These are phyloP conservation scores for Stenichneumon culpator DNA, from an alignment of 2,888 invertebrate genomes.

Conservation along the genomic window DNA sequence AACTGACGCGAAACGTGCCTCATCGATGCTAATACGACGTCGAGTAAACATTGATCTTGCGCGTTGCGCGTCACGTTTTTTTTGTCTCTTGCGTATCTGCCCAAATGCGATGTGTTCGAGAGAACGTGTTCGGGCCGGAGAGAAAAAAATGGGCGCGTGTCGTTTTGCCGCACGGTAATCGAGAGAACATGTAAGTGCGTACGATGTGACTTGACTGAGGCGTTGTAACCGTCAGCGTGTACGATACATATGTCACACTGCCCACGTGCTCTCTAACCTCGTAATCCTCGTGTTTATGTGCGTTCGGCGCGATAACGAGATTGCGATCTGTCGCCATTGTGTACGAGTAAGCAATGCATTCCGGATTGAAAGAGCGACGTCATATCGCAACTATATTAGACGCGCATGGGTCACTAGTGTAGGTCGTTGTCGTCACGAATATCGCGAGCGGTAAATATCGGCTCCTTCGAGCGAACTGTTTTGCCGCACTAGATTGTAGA, in stretches of 20 bases:
- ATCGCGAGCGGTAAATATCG: neutral
- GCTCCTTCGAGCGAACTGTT: neutral
- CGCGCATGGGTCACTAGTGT: neutral
- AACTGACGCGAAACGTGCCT: neutral
- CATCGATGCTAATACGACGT: neutral
- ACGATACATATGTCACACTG: neutral
- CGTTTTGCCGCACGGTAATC: neutral
- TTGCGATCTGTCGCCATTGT: neutral
- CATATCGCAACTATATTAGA: neutral
- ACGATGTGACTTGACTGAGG: neutral
- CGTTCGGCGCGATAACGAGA: neutral
- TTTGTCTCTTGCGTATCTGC: neutral
- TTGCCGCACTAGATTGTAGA: neutral
- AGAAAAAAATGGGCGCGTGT: neutral
- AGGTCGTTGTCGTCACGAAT: neutral
- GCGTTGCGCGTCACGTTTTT: neutral
- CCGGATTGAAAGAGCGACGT: neutral
- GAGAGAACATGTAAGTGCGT: too few relatives aligned
- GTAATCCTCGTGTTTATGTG: neutral
- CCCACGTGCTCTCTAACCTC: neutral
- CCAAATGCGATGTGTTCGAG: neutral
- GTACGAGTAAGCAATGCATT: neutral
- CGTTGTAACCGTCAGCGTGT: neutral
- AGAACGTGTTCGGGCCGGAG: neutral
- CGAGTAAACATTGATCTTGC: neutral